These are phyloP conservation scores for Hirtodrosophila histrioides DNA, from an alignment of 2,888 invertebrate species.

Conservation along the genomic window DNA sequence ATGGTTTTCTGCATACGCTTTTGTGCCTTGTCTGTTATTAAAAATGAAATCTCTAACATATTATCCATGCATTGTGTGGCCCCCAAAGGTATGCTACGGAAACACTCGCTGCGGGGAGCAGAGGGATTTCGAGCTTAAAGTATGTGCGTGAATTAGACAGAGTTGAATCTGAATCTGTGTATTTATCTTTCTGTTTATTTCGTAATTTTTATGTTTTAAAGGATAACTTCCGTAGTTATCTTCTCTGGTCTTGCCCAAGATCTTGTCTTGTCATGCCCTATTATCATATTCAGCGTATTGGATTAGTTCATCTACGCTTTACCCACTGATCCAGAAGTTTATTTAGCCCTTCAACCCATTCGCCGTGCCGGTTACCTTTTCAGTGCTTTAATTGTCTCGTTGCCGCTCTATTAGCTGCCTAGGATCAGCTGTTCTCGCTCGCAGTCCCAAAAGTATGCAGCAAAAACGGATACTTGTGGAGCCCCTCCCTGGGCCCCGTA, in stretches of 20 bases:
- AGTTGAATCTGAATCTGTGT: no score
- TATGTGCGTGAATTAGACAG: conserved; percentile 19
- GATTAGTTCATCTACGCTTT: no score
- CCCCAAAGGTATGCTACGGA: conserved; percentile 20
- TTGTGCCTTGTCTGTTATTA: conserved; percentile 67
- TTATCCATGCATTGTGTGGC: conserved; percentile 28
- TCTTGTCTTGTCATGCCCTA: no score
- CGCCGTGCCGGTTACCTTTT: conserved; percentile 22
- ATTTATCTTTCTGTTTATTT: no score
- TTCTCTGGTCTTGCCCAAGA: no score
- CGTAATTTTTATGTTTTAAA: no score
- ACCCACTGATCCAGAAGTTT: no score
- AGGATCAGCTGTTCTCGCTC: conserved; percentile 26
- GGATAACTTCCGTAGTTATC: no score
- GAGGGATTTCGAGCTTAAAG: not conserved
- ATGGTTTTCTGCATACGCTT: conserved; percentile 68
- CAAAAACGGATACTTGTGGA: conserved; percentile 12
- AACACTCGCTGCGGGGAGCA: not conserved
- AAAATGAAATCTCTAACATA: conserved; percentile 48
- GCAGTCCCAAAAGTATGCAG: not conserved
- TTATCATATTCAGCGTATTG: no score
- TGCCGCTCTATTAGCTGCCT: conserved; percentile 58
- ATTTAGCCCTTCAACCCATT: not conserved
- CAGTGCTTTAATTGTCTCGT: conserved; percentile 51
- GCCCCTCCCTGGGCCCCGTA: not conserved